Conservation (phyloP, 1,140 invertebrate species). For the Hyles euphorbiae region DNA sequence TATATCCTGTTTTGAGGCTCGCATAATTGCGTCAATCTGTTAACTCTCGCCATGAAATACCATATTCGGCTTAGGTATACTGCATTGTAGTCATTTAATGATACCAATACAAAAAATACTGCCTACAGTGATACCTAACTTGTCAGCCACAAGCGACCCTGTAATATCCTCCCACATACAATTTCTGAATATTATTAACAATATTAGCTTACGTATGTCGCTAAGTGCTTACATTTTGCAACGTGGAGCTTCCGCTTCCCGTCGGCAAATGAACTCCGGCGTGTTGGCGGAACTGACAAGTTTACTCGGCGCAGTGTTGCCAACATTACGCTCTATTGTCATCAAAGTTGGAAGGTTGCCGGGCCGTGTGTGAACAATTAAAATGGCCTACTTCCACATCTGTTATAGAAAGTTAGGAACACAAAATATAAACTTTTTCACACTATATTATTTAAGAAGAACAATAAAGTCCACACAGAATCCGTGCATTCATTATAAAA, state of each 20-base stretch:
- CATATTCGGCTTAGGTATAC: neutral
- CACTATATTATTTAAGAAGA: too few species aligned
- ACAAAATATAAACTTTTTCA: too few species aligned
- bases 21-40: neutral
- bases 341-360: slow-evolving; percentile 10
- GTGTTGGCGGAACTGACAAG: slow-evolving; percentile 27
- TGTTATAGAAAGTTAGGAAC: too few species aligned
- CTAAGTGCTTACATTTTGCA: slow-evolving; percentile 9
- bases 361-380: slow-evolving; percentile 1
- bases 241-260: slow-evolving; percentile 20
- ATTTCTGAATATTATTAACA: neutral
- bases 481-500: too few species aligned
- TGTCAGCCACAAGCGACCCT: too few species aligned
- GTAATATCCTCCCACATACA: too few species aligned
- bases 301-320: slow-evolving; percentile 21
- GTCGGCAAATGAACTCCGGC: slow-evolving; percentile 7
- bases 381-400: neutral
- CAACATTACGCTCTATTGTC: slow-evolving; percentile 19
- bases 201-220: slow-evolving; percentile 5
- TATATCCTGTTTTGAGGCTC: neutral
- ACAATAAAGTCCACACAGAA: too few species aligned
- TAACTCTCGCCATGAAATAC: neutral
- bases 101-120: neutral
- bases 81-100: neutral
- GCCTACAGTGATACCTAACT: too few species aligned